Percentiles rank a stretch among this genome's conserved stretches.
Evolutionary conservation across 2,113 vertebrate species (phyloP).

Genomic region (Cairina moschata): DNA sequence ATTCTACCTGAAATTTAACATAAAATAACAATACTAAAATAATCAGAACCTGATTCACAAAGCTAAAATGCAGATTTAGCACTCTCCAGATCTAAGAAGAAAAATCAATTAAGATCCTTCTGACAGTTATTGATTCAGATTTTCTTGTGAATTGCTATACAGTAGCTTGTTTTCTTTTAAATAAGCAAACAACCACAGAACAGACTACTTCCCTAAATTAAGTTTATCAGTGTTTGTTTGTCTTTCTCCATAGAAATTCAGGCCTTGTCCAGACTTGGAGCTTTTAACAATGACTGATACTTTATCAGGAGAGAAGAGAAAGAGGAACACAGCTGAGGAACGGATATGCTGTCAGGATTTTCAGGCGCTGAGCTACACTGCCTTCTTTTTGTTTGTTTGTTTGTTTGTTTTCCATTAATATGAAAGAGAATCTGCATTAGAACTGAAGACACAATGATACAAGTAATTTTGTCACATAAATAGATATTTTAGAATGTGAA

Average conservation of each 20-base stretch:
- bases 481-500: neutral
- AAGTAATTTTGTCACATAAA: neutral
- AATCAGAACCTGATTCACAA: neutral
- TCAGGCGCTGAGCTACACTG: neutral
- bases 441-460: neutral
- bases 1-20: neutral
- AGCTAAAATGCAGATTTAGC: neutral
- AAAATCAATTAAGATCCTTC: neutral
- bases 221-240: constrained; percentile 38
- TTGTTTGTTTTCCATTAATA: neutral
- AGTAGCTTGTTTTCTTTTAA: constrained; percentile 28
- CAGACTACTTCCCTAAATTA: constrained; percentile 44
- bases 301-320: neutral
- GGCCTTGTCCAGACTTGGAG: neutral
- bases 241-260: constrained; percentile 55
- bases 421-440: neutral
- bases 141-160: neutral
- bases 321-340: neutral
- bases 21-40: neutral
- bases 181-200: neutral
- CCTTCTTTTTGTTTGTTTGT: neutral
- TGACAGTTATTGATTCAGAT: neutral
- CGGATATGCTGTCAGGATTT: neutral
- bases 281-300: neutral
- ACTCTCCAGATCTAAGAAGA: neutral